phyloP scores from a whole-genome alignment of 2,888 invertebrate genomes.

The Amiota communis region DNA sequence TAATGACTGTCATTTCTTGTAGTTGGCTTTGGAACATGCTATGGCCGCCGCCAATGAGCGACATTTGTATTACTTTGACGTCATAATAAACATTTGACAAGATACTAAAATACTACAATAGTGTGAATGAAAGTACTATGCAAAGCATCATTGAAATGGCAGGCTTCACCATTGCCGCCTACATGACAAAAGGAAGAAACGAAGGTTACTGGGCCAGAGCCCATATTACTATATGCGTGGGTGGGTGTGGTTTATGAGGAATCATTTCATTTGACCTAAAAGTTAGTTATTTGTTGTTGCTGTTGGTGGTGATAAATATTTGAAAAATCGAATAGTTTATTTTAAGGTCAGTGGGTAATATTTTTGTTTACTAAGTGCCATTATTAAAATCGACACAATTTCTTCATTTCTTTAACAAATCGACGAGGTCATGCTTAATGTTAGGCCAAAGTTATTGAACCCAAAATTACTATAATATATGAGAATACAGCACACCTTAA shows the following conservation, averaged over 20 bases:
- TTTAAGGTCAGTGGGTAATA: too few species aligned
- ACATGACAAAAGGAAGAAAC: background rate
- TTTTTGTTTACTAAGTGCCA: too few species aligned
- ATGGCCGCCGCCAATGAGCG: background rate
- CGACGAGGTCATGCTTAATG: too few species aligned
- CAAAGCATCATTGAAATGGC: background rate
- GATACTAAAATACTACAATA: too few species aligned
- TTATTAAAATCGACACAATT: too few species aligned
- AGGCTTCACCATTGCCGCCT: background rate
- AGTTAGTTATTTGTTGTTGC: too few species aligned
- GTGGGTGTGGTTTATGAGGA: background rate
- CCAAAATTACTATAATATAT: too few species aligned
- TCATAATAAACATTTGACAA: conserved; percentile 2
- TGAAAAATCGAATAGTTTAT: too few species aligned
- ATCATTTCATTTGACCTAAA: background rate
- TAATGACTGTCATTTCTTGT: conserved; percentile 7
- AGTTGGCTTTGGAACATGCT: background rate
- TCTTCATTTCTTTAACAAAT: too few species aligned
- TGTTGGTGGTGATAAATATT: too few species aligned
- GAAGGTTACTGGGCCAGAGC: conserved; percentile 4
- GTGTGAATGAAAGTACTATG: background rate
- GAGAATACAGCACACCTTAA: too few species aligned
- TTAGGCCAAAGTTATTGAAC: too few species aligned
- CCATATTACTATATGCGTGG: background rate
- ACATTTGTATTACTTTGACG: conserved; percentile 1